Conservation (phyloP, 2,113 vertebrate species). For the Microtus oregoni region DNA sequence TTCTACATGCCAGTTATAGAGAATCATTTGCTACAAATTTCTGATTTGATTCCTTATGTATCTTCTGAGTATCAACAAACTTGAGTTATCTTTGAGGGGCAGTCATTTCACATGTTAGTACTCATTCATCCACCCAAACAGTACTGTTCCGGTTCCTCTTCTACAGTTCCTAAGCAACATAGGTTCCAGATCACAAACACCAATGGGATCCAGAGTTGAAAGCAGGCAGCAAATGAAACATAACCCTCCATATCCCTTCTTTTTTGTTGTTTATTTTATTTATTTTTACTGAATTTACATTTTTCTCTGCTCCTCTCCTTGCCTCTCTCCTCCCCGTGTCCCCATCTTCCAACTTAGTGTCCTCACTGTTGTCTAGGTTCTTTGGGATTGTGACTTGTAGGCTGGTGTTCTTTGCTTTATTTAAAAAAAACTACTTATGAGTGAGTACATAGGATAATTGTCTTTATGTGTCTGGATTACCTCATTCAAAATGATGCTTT, state of each 20-base stretch:
- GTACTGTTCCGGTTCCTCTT: background rate
- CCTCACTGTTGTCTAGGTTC: too few species aligned
- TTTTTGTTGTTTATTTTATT: too few species aligned
- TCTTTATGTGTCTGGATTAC: too few species aligned
- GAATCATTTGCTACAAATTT: background rate
- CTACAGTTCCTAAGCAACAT: background rate
- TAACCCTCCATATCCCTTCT: background rate
- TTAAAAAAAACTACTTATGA: too few species aligned
- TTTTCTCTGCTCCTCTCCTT: too few species aligned
- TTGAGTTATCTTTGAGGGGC: background rate
- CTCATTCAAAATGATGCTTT: too few species aligned
- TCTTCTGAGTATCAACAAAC: background rate
- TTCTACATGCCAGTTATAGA: background rate
- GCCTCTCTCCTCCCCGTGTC: too few species aligned
- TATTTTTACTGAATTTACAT: too few species aligned
- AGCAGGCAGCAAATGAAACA: background rate
- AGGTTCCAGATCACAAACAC: background rate
- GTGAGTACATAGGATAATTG: too few species aligned
- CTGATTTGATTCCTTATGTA: background rate
- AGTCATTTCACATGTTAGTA: background rate
- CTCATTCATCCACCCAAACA: background rate
- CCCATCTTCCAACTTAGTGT: too few species aligned
- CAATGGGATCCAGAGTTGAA: background rate
- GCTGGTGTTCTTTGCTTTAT: too few species aligned
- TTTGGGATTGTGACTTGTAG: too few species aligned